Conservation (phyloP, 2,113 vertebrate genomes). For the Serilophus lunatus region DNA sequence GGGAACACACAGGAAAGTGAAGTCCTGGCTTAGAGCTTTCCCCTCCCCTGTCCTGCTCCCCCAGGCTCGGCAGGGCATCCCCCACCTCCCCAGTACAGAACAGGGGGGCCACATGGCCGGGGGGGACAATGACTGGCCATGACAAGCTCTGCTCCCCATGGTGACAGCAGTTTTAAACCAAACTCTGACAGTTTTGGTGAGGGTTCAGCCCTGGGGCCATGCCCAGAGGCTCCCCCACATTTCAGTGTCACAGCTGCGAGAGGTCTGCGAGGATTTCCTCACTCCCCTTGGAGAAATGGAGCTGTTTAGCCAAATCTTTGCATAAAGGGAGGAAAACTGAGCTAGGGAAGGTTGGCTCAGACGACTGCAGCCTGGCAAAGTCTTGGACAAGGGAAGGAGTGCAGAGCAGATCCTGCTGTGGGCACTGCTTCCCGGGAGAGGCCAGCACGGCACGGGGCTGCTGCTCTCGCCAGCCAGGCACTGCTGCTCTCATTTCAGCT, state of each 20-base stretch:
- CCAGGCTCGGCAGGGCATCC: neutral
- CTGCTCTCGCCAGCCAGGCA: neutral
- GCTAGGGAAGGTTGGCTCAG: neutral
- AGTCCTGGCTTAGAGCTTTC: neutral
- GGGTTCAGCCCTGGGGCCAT: neutral
- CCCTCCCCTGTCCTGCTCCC: accelerated
- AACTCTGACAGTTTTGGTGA: neutral
- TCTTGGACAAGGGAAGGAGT: neutral
- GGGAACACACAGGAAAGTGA: accelerated
- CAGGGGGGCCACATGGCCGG: neutral
- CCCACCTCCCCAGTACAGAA: accelerated
- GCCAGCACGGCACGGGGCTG: accelerated
- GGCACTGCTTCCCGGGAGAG: constrained; percentile 12
- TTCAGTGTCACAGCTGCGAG: neutral
- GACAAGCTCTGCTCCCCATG: accelerated
- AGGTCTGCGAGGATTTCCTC: neutral
- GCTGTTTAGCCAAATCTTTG: neutral
- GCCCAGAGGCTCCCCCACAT: accelerated
- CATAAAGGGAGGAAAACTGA: neutral
- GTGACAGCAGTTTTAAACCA: neutral
- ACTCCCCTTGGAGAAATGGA: neutral
- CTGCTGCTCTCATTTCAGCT: neutral
- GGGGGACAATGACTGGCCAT: accelerated
- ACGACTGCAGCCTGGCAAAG: neutral
- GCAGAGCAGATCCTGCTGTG: neutral